Base-by-base conservation (phyloP, 2,888 invertebrate genomes). In the Thyatira batis region DNA sequence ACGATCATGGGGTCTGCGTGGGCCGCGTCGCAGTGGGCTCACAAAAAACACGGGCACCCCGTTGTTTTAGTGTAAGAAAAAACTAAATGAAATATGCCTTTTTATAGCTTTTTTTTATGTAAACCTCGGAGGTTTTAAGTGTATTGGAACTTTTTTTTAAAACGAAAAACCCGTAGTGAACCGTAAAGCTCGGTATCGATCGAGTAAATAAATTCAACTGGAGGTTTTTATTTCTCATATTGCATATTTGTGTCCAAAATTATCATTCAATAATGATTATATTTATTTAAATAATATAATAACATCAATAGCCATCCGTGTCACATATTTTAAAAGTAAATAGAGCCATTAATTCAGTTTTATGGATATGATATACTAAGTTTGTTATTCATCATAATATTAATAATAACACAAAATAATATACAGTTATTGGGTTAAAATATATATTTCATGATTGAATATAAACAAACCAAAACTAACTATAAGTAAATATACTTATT, bases 41-140 rank as follows among this genome's bases (percentile, higher is more conserved):
- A 86, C 84, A 89, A 90, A 86, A 89, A 91, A 88, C 84, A 80
- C 73, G 76, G 87, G 80, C 89, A 80, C 92, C 92, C 92, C 83
- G 91, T 90, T 90, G 92, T 91, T 90, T 89, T 82, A 87, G 76
- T 80, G 80, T 27, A 48, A 17, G 68, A 80, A 80, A 85, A 87
- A 87, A 89, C 84, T 84, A 85, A 87, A 89, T 90, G 89, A 90
- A 89, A 85, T 89, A 88, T 88, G 84, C 79, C 76, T 85, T 73
- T 84, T 86, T 87, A 81, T 83, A 76, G 74, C 66, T 67, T 79
- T 90, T n/a, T 88, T 85, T 85, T 87, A 84, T 84, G 82, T 84
- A 80, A 84, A 87, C 84, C 76, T 78, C 73, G 76, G 78, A 80
- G 78, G 72, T 80, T 84, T 84, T 79, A 85, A 86, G 82, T 83